A percentile compares a stretch with the other conserved stretches of the same genome.
phyloP scores from a whole-genome alignment of 2,888 invertebrate genomes.

The Fragum fragum region DNA sequence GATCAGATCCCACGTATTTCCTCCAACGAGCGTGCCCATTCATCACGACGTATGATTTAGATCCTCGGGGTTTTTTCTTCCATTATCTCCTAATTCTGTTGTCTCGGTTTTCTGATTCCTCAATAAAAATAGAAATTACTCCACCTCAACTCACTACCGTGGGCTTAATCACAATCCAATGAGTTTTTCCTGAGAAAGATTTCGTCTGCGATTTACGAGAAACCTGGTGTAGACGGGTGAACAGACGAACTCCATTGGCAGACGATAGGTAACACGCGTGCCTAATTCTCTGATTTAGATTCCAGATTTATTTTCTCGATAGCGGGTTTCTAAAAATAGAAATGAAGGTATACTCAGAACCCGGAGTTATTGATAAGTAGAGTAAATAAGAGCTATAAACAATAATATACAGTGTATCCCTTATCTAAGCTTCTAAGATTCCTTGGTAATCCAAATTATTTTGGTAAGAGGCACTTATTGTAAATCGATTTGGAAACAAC shows the following conservation, averaged over 20 bases:
- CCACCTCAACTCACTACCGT: background rate
- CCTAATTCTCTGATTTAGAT: slow-evolving; percentile 28
- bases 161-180: slow-evolving; percentile 1
- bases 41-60: slow-evolving; percentile 14
- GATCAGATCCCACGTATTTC: slow-evolving; percentile 1
- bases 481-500: too few relatives aligned
- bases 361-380: background rate
- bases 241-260: slow-evolving; percentile 1
- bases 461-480: too few relatives aligned
- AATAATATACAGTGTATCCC: too few relatives aligned
- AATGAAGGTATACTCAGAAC: background rate
- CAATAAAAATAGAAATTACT: background rate
- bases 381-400: slow-evolving; percentile 8
- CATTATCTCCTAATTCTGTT: slow-evolving; percentile 2
- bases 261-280: slow-evolving; percentile 28
- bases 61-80: slow-evolving; percentile 4
- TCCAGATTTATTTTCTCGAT: slow-evolving; percentile 43
- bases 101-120: background rate
- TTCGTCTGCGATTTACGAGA: slow-evolving; percentile 4
- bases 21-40: background rate
- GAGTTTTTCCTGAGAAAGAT: background rate
- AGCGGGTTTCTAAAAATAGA: slow-evolving; percentile 50
- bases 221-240: background rate
- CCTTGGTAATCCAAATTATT: too few relatives aligned
- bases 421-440: too few relatives aligned